phyloP scores from a whole-genome alignment of 2,888 invertebrate species.

The Tridacna gigas region DNA sequence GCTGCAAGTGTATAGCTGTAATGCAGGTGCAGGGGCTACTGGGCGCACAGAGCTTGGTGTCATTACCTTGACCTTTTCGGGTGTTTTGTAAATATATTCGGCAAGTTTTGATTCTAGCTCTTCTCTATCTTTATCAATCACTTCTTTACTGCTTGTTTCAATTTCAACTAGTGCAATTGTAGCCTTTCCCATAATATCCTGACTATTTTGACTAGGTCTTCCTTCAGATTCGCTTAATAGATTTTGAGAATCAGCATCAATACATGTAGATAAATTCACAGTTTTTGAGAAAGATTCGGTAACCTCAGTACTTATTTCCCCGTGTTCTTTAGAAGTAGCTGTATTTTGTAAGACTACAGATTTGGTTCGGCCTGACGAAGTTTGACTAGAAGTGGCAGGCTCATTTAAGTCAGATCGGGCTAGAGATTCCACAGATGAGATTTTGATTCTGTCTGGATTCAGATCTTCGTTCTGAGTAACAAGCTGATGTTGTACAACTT shows the following conservation, averaged over 20 bases:
- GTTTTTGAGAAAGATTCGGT: background rate
- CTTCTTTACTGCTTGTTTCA: conserved; percentile 4
- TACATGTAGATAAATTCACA: background rate
- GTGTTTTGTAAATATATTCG: background rate
- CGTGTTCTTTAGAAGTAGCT: conserved; percentile 15
- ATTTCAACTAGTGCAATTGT: conserved; percentile 21
- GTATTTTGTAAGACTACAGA: conserved; percentile 58
- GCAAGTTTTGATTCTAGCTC: conserved; percentile 12
- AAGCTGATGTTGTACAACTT: background rate
- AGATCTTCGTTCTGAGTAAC: background rate
- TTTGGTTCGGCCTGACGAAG: conserved; percentile 61
- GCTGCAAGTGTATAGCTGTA: conserved; percentile 51
- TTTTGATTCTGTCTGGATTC: background rate
- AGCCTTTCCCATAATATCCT: background rate
- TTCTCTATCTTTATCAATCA: conserved; percentile 13
- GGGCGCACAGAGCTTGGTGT: background rate
- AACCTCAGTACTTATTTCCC: background rate
- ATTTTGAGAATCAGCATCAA: background rate
- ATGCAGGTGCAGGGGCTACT: conserved; percentile 25
- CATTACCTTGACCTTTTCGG: background rate
- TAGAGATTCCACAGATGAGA: conserved; percentile 29
- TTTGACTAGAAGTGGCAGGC: conserved; percentile 50
- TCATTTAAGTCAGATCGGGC: conserved; percentile 29
- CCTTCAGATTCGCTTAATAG: background rate
- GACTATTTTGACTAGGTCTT: background rate